Evolutionary conservation across 2,888 invertebrate species (phyloP).

Genomic region (Lasioglossum malachurum): DNA sequence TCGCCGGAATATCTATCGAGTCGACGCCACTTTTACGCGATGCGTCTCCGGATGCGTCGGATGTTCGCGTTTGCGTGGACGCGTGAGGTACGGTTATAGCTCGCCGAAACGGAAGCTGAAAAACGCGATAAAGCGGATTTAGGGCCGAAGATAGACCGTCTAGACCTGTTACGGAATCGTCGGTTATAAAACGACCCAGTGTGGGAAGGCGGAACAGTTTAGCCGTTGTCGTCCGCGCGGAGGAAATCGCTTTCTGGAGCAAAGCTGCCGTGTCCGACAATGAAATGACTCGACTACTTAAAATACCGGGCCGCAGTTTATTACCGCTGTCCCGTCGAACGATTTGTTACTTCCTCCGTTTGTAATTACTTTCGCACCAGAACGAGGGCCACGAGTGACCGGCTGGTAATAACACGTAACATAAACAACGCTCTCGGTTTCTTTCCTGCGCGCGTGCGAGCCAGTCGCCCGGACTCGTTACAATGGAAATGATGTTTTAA

Average conservation of each 20-base stretch:
- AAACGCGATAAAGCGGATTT: slow-evolving; percentile 29
- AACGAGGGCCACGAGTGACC: slow-evolving; percentile 69
- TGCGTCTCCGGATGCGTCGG: slow-evolving; percentile 16
- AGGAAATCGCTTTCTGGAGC: slow-evolving; percentile 62
- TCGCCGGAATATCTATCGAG: not conserved
- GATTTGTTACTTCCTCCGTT: slow-evolving; percentile 77
- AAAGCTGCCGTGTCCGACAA: slow-evolving; percentile 72
- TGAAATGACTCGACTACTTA: slow-evolving; percentile 79
- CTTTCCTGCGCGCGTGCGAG: not conserved
- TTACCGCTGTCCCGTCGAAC: slow-evolving; percentile 76
- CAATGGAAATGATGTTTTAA: slow-evolving; percentile 6
- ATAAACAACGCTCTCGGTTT: slow-evolving; percentile 21
- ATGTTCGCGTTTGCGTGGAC: not conserved
- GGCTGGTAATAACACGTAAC: slow-evolving; percentile 37
- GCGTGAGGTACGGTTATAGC: slow-evolving; percentile 3
- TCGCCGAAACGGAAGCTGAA: not conserved
- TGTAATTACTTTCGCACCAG: slow-evolving; percentile 75
- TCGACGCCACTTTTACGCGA: slow-evolving; percentile 19
- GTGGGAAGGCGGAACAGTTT: slow-evolving; percentile 20
- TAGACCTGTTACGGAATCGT: slow-evolving; percentile 39
- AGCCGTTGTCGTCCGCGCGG: slow-evolving; percentile 32
- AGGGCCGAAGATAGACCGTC: slow-evolving; percentile 23
- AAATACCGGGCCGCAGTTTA: slow-evolving; percentile 76
- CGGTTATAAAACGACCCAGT: slow-evolving; percentile 48
- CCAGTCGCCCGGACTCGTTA: not conserved